A percentile compares a stretch with the other conserved stretches of the same genome.
These are phyloP conservation scores for Pogonognathellus flavescens DNA, from an alignment of 1,140 invertebrate genomes.

Conservation along the genomic window DNA sequence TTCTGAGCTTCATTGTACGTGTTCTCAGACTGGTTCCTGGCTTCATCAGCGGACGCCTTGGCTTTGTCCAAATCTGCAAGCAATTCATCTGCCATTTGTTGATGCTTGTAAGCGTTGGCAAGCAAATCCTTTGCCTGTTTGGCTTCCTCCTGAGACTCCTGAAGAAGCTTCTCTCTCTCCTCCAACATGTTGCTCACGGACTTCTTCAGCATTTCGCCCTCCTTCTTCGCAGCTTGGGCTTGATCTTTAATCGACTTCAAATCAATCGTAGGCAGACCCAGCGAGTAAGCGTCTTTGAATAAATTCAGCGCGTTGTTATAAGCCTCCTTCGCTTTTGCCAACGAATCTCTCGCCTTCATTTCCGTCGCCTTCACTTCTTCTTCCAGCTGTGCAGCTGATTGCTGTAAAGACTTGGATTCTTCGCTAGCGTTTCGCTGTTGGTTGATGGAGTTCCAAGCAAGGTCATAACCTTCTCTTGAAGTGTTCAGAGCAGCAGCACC, in stretches of 20 bases:
- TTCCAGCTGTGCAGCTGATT: conserved; percentile 58
- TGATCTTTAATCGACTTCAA: conserved; percentile 76
- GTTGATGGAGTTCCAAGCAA: conserved; percentile 84
- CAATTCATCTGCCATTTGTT: conserved; percentile 77
- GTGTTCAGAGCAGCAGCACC: conserved; percentile 87
- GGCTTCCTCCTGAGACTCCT: conserved; percentile 76
- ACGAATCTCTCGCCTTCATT: conserved; percentile 76
- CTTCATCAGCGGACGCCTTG: conserved; percentile 81
- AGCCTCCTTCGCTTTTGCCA: conserved; percentile 79
- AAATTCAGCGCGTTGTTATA: conserved; percentile 85
- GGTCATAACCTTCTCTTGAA: conserved; percentile 82
- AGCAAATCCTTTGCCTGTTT: conserved; percentile 73
- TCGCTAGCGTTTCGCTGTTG: conserved; percentile 81
- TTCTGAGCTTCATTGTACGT: conserved; percentile 88
- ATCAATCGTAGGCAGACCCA: conserved; percentile 82
- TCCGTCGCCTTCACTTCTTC: conserved; percentile 61
- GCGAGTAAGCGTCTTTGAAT: conserved; percentile 81
- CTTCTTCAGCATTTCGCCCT: conserved; percentile 74
- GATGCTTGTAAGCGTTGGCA: conserved; percentile 73
- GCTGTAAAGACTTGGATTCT: conserved; percentile 53
- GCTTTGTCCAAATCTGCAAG: conserved; percentile 80
- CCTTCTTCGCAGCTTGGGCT: conserved; percentile 67
- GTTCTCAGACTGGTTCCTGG: conserved; percentile 85
- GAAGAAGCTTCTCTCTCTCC: conserved; percentile 74
- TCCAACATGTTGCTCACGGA: conserved; percentile 77